phyloP scores from a whole-genome alignment of 2,113 vertebrate species.

The Anguilla japonica region DNA sequence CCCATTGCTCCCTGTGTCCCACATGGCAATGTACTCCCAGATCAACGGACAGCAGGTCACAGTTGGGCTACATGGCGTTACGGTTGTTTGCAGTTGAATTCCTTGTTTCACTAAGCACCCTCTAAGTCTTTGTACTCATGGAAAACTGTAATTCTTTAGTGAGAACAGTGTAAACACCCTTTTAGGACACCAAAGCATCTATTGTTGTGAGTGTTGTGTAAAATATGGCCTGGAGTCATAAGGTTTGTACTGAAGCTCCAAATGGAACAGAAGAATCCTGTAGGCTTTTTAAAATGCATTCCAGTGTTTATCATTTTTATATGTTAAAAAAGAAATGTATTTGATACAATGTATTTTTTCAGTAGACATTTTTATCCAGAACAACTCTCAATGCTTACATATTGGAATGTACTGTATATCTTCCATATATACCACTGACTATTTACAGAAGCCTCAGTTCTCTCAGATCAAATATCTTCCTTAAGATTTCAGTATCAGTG shows the following conservation, averaged over 20 bases:
- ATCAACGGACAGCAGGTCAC: not conserved
- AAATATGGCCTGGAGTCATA: slow-evolving; percentile 43
- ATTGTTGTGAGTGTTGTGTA: slow-evolving; percentile 58
- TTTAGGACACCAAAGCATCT: slow-evolving; percentile 46
- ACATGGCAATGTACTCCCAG: not conserved
- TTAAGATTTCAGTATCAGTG: not conserved
- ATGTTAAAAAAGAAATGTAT: too few species aligned
- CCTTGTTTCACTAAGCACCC: not conserved
- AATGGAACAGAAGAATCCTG: not conserved
- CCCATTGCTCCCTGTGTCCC: not conserved
- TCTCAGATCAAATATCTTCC: not conserved
- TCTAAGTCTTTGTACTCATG: slow-evolving; percentile 33
- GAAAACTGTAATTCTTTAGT: slow-evolving; percentile 48
- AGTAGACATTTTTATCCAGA: not conserved
- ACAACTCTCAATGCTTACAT: not conserved
- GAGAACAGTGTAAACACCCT: slow-evolving; percentile 51
- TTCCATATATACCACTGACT: not conserved
- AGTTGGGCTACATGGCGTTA: slow-evolving; percentile 6
- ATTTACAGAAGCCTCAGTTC: not conserved
- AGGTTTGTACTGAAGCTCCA: not conserved
- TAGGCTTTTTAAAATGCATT: not conserved
- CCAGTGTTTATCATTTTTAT: not conserved
- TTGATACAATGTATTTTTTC: not conserved
- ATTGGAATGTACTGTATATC: not conserved
- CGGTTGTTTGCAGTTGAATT: slow-evolving; percentile 10